These are phyloP conservation scores for Danio choprae DNA, from an alignment of 2,797 vertebrate species.

Conservation along the genomic window DNA sequence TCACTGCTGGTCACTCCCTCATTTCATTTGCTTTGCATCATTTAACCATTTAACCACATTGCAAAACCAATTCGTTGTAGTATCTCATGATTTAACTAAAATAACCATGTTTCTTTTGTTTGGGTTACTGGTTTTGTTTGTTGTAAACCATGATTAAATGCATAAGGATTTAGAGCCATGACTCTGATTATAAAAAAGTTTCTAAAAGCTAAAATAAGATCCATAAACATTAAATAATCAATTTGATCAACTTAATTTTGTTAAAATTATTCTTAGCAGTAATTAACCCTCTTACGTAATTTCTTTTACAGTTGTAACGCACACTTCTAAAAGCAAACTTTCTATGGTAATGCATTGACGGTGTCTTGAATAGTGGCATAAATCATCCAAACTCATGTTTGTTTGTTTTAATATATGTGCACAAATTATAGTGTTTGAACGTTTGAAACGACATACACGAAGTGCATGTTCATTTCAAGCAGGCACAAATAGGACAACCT, in stretches of 20 bases:
- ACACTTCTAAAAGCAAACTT: too few species aligned
- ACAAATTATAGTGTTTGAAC: background rate
- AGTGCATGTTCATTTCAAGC: constrained; percentile 24
- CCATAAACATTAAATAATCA: background rate
- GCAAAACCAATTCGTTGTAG: too few species aligned
- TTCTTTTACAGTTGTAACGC: background rate
- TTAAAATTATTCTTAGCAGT: background rate
- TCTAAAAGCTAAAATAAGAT: background rate
- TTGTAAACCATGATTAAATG: background rate
- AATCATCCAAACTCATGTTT: too few species aligned
- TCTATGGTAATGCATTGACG: too few species aligned
- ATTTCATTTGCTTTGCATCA: too few species aligned
- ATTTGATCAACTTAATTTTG: background rate
- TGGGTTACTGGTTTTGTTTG: too few species aligned
- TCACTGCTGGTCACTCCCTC: too few species aligned
- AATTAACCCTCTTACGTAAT: constrained; percentile 10
- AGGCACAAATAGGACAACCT: constrained; percentile 66
- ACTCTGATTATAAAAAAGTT: background rate
- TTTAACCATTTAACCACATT: too few species aligned
- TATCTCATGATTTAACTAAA: too few species aligned
- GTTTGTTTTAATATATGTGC: background rate
- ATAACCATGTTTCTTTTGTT: too few species aligned
- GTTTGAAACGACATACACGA: background rate
- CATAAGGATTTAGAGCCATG: too few species aligned
- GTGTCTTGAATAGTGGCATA: background rate